Evolutionary conservation across 2,888 invertebrate genomes (phyloP), one percentile per base, ranked within the genome.

Genomic region (Orthosia gothica): DNA sequence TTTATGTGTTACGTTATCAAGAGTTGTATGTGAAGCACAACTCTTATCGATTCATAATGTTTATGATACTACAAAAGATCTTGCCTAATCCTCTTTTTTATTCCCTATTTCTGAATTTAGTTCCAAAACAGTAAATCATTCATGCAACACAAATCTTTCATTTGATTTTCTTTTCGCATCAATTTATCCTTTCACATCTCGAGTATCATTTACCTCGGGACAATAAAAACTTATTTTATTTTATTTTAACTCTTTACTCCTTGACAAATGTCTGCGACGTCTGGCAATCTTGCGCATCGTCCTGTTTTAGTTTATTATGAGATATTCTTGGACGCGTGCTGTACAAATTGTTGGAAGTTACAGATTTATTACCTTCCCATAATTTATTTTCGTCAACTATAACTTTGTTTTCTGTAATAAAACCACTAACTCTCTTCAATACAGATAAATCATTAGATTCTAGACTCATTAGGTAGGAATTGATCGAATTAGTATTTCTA

Each of bases 241-340:
- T 90, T 89, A 77, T 90, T 88, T 84, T 61, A 84, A 87, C 86
- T 89, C 87, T 84, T 89, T 89, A 89, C 86, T 78, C 83, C 85
- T 87, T 91, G 91, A 92, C 91, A 92, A 90, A 92, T 84, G 87
- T 85, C 74, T 80, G 79, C 69, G 64, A 76, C 82, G 86, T 84
- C 79, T 86, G 75, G 68, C 82, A 82, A 74, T 77, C 74, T 73
- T 75, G 70, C 68, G 69, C 73, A 70, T 80, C 76, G 72, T 84
- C 79, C 81, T 84, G 76, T 87, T 89, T 90, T 79, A 85, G 86
- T 89, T 88, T 89, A 88, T 86, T 85, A 82, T 70, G 66, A 76
- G 73, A 71, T 91, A 91, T 91, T 91, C 88, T 84, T 69, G 87
- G 88, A 88, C 68, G 71, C 70, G 74, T 84, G 85, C 77, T 70